Conservation (phyloP, 2,113 vertebrate species). For the Podocnemis expansa region DNA sequence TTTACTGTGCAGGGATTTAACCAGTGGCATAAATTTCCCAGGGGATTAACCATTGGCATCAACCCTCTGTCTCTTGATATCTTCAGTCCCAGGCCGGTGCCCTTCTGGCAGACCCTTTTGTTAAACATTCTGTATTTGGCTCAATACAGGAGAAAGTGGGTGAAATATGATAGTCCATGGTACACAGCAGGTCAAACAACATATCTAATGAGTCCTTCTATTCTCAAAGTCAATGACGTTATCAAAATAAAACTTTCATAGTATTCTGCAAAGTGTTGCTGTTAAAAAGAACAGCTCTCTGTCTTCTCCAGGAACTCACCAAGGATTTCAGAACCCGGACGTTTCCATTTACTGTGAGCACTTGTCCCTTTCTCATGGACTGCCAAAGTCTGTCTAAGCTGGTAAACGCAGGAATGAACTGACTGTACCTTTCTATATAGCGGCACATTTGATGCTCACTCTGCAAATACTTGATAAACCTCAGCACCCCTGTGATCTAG, state of each 20-base stretch:
- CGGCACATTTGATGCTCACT: background rate
- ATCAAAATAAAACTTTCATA: background rate
- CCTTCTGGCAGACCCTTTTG: background rate
- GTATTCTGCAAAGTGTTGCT: background rate
- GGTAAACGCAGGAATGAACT: background rate
- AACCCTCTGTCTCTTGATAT: background rate
- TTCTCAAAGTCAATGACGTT: background rate
- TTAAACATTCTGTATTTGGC: background rate
- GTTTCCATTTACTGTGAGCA: background rate
- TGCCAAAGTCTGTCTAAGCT: too few relatives aligned
- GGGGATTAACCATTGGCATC: background rate
- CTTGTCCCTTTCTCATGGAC: background rate
- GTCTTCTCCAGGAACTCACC: background rate
- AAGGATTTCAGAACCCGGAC: background rate
- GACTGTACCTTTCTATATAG: background rate
- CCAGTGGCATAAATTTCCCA: background rate
- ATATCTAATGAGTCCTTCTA: background rate
- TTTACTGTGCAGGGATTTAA: background rate
- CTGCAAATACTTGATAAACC: background rate
- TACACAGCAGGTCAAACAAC: background rate
- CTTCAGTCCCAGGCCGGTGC: background rate
- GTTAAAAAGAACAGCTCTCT: background rate
- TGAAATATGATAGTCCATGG: background rate
- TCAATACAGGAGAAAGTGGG: background rate
- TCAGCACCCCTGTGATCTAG: background rate